These are phyloP conservation scores for Platycnemis pennipes DNA, from an alignment of 2,888 invertebrate genomes.

Conservation along the genomic window DNA sequence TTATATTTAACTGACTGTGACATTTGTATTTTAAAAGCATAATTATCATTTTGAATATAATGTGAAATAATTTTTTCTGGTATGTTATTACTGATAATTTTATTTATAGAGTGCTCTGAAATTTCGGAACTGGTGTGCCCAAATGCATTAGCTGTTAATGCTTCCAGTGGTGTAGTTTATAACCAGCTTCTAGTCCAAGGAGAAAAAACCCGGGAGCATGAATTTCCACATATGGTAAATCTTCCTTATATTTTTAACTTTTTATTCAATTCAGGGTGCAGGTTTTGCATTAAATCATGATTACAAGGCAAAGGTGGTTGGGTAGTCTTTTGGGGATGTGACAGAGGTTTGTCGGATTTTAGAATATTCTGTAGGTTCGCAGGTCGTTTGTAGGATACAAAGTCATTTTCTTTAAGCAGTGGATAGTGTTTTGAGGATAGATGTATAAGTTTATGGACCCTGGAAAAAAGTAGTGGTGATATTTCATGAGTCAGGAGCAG, in stretches of 20 bases:
- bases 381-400: too few species aligned
- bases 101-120: background rate
- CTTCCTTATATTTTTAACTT: background rate
- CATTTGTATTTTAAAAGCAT: background rate
- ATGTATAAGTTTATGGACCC: too few species aligned
- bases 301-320: too few species aligned
- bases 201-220: background rate
- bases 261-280: background rate
- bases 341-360: too few species aligned
- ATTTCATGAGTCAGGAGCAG: too few species aligned
- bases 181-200: conserved; percentile 7
- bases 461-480: too few species aligned
- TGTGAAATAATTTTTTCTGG: background rate
- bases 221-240: conserved; percentile 1
- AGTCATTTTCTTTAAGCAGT: too few species aligned
- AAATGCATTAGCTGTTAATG: background rate
- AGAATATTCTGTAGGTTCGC: too few species aligned
- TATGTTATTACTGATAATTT: background rate
- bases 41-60: background rate
- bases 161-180: background rate
- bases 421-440: too few species aligned
- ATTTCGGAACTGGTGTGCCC: background rate
- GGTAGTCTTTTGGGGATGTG: too few species aligned
- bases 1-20: background rate
- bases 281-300: too few species aligned